Conservation (phyloP, 2,888 invertebrate species). For the Zhuqinia jingwanae region DNA sequence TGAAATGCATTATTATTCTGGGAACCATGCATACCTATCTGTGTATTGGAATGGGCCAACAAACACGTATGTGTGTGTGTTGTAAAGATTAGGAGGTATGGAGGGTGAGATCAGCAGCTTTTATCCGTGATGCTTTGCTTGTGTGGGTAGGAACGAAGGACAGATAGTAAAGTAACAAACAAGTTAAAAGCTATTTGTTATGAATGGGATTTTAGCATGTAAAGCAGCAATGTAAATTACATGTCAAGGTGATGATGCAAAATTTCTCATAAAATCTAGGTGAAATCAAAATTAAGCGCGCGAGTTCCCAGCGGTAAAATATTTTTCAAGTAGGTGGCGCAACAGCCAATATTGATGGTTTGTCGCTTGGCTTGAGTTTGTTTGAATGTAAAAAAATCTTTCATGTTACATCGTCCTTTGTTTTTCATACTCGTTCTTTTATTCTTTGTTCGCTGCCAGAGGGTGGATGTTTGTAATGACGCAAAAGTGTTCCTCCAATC, state of each 20-base stretch:
- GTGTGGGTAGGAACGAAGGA: background rate
- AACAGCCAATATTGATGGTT: no score
- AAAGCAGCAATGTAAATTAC: background rate
- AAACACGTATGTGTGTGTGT: no score
- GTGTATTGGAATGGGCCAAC: background rate
- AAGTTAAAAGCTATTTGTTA: background rate
- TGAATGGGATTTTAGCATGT: background rate
- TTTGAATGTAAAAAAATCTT: no score
- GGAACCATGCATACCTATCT: background rate
- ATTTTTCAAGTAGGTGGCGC: no score
- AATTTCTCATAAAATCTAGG: constrained; percentile 30
- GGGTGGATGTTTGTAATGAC: no score
- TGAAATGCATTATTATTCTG: background rate
- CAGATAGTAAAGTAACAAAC: background rate
- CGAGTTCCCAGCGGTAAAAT: no score
- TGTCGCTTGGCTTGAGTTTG: no score
- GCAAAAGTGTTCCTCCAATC: no score
- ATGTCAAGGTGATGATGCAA: constrained; percentile 51
- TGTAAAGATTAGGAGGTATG: no score
- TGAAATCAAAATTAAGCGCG: constrained; percentile 1
- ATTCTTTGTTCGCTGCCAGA: no score
- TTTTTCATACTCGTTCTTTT: no score
- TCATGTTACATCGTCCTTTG: no score
- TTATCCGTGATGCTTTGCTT: background rate
- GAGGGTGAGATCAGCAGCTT: background rate